Evolutionary conservation across 2,888 invertebrate species (phyloP).

Genomic region (Calliphora vomitoria): DNA sequence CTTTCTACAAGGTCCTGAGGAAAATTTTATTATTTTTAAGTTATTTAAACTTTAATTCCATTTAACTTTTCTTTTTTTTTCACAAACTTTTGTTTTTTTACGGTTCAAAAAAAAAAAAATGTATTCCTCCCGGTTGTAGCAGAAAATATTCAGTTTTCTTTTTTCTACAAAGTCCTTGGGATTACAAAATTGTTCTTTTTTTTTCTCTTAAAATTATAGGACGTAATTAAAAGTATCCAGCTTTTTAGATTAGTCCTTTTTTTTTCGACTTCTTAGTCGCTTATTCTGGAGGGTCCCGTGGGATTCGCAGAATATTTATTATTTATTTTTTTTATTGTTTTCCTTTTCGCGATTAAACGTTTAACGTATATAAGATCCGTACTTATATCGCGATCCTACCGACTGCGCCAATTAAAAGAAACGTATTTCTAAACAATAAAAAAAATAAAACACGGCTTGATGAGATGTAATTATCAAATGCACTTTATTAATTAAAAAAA

Average conservation of each 20-base stretch:
- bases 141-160: not conserved
- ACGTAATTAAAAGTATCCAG: too few species aligned
- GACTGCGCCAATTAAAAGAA: not conserved
- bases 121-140: not conserved
- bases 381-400: not conserved
- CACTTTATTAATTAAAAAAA: not conserved
- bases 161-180: not conserved
- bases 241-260: not conserved
- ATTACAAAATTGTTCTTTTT: not conserved
- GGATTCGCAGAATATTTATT: not conserved
- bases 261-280: not conserved
- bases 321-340: not conserved
- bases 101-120: not conserved
- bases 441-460: not conserved
- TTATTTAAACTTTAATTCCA: not conserved
- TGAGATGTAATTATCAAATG: not conserved
- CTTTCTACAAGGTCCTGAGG: not conserved
- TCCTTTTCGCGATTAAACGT: not conserved
- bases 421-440: not conserved
- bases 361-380: not conserved
- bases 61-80: not conserved
- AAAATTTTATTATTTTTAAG: not conserved
- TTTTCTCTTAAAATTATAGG: not conserved
- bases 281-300: not conserved
- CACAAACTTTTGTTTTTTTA: not conserved